These are phyloP conservation scores for Pseudolaguvia tuberculata DNA, from an alignment of 2,113 vertebrate genomes.

Conservation along the genomic window DNA sequence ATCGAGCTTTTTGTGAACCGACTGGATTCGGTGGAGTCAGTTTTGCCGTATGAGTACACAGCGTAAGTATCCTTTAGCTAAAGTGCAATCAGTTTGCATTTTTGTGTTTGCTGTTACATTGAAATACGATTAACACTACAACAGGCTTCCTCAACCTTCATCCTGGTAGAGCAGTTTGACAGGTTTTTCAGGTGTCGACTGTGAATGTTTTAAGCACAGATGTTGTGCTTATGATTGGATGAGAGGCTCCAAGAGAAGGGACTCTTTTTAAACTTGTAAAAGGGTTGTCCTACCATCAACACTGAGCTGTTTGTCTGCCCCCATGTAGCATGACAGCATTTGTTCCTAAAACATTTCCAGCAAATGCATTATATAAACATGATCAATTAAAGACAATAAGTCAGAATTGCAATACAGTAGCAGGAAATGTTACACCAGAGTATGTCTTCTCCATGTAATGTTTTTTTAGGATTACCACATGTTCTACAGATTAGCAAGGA, in stretches of 20 bases:
- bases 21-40: conserved; percentile 91
- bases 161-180: background rate
- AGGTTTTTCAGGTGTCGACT: conserved; percentile 4
- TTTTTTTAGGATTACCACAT: no score
- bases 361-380: background rate
- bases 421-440: background rate
- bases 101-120: background rate
- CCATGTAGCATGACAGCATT: no score
- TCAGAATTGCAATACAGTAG: background rate
- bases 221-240: no score
- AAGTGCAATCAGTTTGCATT: no score
- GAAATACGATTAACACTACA: background rate
- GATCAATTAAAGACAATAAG: background rate
- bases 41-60: conserved; percentile 90
- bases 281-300: conserved; percentile 14
- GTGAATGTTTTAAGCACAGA: no score
- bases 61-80: conserved; percentile 72
- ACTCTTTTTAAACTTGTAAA: background rate
- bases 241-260: background rate
- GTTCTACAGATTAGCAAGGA: background rate
- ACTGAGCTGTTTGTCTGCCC: conserved; percentile 35
- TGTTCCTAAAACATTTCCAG: no score
- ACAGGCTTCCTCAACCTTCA: background rate
- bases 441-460: no score
- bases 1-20: conserved; percentile 92